These are phyloP conservation scores for Reticulitermes speratus DNA, from an alignment of 1,140 invertebrate species.

Conservation along the genomic window DNA sequence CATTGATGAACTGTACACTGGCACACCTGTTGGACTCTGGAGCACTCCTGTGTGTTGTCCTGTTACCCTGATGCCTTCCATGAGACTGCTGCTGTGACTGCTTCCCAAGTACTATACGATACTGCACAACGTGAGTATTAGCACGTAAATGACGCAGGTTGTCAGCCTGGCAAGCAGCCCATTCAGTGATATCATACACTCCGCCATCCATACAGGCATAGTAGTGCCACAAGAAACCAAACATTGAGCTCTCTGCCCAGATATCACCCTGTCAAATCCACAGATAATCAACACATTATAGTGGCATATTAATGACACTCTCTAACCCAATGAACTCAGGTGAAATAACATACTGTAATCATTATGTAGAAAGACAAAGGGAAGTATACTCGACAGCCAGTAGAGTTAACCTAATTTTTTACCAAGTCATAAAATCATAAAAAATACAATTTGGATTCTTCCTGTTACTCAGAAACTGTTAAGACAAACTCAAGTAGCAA, in stretches of 20 bases:
- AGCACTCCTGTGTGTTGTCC: slow-evolving; percentile 15
- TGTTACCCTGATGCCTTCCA: slow-evolving; percentile 33
- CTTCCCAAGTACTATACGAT: slow-evolving; percentile 80
- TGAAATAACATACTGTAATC: too few relatives aligned
- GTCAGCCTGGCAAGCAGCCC: slow-evolving; percentile 89
- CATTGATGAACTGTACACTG: too few relatives aligned
- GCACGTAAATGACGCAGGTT: slow-evolving; percentile 77
- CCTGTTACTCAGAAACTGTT: too few relatives aligned
- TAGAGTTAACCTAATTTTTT: too few relatives aligned
- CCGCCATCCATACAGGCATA: slow-evolving; percentile 95
- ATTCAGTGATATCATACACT: slow-evolving; percentile 93
- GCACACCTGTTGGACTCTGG: slow-evolving; percentile 23
- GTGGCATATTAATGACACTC: not conserved
- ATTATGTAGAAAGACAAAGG: too few relatives aligned
- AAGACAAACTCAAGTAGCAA: too few relatives aligned
- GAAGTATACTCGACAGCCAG: too few relatives aligned
- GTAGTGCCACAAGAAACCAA: slow-evolving; percentile 89
- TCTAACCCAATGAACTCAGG: too few relatives aligned
- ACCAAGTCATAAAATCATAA: too few relatives aligned
- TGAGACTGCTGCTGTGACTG: slow-evolving; percentile 52
- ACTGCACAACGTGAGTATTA: slow-evolving; percentile 88
- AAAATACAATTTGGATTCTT: too few relatives aligned
- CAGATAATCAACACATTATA: not conserved
- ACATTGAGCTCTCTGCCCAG: slow-evolving; percentile 87
- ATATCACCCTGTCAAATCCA: slow-evolving; percentile 76